Evolutionary conservation across 2,797 vertebrate species (phyloP), one percentile per base, ranked within the genome.

Genomic region (Sebastes taczanowskii): DNA sequence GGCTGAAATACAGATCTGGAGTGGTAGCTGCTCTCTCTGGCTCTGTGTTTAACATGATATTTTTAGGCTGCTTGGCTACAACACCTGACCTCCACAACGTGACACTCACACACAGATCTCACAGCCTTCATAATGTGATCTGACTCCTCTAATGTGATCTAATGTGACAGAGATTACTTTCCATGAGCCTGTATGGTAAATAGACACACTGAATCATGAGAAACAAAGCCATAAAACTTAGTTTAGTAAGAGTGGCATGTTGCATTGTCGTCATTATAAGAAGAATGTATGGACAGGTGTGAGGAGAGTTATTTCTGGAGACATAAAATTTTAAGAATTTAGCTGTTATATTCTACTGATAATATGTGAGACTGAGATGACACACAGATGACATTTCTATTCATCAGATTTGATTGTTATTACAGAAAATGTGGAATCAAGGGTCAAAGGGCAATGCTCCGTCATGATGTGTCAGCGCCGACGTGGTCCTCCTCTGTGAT

Each of bases 31-130:
- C 92, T 86, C 84, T 71, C 65, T 70, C n/a, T 27, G 32, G 76
- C 67, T 85, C 72, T 90, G 80, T 91, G 84, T 90, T 88, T 86
- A 75, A 85, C 81, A 80, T 89, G 91, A 90, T 96, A 96, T 95
- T 95, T 95, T 95, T 95, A 95, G 95, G 83, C 75, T 78, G 82
- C 82, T 86, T 61, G 89, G 82, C 83, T 79, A 59, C 18, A 77
- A 85, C 90, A 88, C 84, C 85, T 91, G 91, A 92, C 88, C 82
- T 93, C 81, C 60, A 82, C 82, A 82, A 80, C 62, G 2, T 90
- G 64, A 77, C 64, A 52, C 62, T 35, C 62, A 83, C 74, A 16
- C 20, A 71, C 16, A 68, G 1, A 35, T 35, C 77, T 69, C 53
- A 22, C 16, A 58, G 68, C 30, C 11, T 63, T 71, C 22, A 34